A percentile compares a stretch with the other conserved stretches of the same genome.
These are phyloP conservation scores for Novumbra hubbsi DNA, from an alignment of 2,797 vertebrate genomes.

Conservation along the genomic window DNA sequence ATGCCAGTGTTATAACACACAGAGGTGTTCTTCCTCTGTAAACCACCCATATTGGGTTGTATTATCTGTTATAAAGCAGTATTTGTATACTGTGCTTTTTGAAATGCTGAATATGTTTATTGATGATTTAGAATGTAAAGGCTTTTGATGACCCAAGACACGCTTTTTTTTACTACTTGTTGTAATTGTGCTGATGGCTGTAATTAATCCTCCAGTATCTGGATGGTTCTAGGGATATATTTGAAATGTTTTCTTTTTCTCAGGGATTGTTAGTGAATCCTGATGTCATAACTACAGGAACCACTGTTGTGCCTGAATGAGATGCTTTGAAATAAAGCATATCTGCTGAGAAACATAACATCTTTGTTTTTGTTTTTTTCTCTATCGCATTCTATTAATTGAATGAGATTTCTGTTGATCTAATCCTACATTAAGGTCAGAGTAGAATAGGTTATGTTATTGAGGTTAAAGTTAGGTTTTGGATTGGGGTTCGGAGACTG, in stretches of 20 bases:
- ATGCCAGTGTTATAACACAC: slow-evolving; percentile 53
- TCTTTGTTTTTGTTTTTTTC: slow-evolving; percentile 45
- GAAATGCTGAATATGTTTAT: slow-evolving; percentile 60
- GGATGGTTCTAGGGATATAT: slow-evolving; percentile 75
- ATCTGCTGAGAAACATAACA: slow-evolving; percentile 74
- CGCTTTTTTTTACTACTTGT: slow-evolving; percentile 59
- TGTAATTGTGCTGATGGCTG: slow-evolving; percentile 70
- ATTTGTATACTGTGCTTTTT: slow-evolving; percentile 86
- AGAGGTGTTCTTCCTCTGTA: slow-evolving; percentile 62
- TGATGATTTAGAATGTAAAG: slow-evolving; percentile 69
- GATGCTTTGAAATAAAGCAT: slow-evolving; percentile 86
- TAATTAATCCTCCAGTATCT: slow-evolving; percentile 91
- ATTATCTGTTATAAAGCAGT: slow-evolving; percentile 86
- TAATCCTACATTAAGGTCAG: not conserved
- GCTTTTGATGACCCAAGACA: slow-evolving; percentile 67
- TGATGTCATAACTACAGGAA: slow-evolving; percentile 76
- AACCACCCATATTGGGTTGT: slow-evolving; percentile 92
- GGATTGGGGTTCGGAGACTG: too few species aligned
- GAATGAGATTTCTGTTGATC: not conserved
- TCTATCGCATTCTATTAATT: slow-evolving; percentile 14
- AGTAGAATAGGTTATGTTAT: not conserved
- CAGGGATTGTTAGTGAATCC: slow-evolving; percentile 87
- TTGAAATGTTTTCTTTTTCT: slow-evolving; percentile 81
- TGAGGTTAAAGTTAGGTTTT: too few species aligned
- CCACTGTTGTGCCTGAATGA: slow-evolving; percentile 71